Evolutionary conservation across 2,113 vertebrate genomes (phyloP).

Genomic region (Empidonax traillii): DNA sequence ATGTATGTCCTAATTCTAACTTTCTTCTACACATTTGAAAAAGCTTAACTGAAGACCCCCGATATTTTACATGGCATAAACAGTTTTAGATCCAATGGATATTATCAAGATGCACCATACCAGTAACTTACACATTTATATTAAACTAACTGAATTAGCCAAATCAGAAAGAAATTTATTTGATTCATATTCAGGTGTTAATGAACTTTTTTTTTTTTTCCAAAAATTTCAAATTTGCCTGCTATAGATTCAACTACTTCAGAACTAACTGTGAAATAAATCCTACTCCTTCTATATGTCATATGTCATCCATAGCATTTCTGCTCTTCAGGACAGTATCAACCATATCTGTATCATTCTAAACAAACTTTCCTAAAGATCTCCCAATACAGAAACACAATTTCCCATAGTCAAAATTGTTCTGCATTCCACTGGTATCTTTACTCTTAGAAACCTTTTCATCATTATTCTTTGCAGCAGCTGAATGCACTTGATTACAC

Average conservation of each 20-base stretch:
- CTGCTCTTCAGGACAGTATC: neutral
- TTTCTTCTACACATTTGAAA: neutral
- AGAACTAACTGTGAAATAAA: neutral
- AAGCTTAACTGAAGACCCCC: neutral
- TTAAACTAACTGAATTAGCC: neutral
- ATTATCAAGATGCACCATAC: neutral
- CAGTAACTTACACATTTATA: neutral
- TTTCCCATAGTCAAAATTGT: neutral
- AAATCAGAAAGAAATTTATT: neutral
- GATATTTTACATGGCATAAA: neutral
- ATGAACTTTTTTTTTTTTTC: neutral
- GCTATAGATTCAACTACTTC: neutral
- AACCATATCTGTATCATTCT: neutral
- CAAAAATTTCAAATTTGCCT: neutral
- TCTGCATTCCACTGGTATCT: neutral
- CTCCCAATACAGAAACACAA: neutral
- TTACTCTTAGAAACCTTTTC: neutral
- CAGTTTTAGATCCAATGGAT: neutral
- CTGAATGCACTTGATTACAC: neutral
- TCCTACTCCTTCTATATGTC: neutral
- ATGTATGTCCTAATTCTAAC: neutral
- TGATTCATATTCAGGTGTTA: neutral
- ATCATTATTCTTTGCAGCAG: neutral
- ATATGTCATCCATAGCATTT: neutral
- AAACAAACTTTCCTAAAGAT: neutral